Conservation (phyloP, 2,797 vertebrate genomes). For the Liasis olivaceus region DNA sequence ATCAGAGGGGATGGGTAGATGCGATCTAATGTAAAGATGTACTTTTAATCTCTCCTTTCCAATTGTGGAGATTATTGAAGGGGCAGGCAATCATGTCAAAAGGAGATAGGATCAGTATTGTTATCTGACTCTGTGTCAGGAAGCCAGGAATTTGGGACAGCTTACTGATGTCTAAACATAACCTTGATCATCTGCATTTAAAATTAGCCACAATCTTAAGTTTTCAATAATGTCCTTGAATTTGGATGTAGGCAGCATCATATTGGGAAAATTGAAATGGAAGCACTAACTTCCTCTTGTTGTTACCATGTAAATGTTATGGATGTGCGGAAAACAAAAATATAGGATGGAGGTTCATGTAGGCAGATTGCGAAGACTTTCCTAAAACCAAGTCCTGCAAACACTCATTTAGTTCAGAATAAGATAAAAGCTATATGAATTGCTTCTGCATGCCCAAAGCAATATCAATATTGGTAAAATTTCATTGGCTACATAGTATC, state of each 20-base stretch:
- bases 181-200: background rate
- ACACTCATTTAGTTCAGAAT: background rate
- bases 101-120: background rate
- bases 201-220: background rate
- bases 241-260: background rate
- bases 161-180: background rate
- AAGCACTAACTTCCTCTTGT: background rate
- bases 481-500: background rate
- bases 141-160: background rate
- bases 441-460: background rate
- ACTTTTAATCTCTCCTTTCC: too few relatives aligned
- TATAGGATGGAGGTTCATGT: background rate
- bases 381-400: background rate
- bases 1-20: too few relatives aligned
- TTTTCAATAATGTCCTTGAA: background rate
- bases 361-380: background rate
- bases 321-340: background rate
- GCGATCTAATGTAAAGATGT: too few relatives aligned
- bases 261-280: background rate
- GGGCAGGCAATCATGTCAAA: background rate
- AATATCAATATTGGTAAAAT: background rate
- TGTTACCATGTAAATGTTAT: background rate
- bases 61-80: too few relatives aligned
- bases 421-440: background rate
- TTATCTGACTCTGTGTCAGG: background rate